phyloP scores from a whole-genome alignment of 1,140 invertebrate genomes.

The Cherax destructor region DNA sequence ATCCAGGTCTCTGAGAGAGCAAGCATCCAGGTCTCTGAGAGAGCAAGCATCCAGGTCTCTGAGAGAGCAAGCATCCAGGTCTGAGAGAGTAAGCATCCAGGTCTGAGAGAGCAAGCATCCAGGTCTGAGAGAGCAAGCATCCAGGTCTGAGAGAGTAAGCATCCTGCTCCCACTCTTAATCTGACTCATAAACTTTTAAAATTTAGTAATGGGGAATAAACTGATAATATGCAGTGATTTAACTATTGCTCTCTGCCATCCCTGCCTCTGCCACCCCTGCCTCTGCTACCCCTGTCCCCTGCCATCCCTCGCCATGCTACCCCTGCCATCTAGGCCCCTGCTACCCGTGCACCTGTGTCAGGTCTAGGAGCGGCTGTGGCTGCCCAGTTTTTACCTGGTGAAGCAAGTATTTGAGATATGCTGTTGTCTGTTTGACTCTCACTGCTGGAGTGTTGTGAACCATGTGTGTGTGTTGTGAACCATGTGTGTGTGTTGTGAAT shows the following conservation, averaged over 20 bases:
- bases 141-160: neutral
- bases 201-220: too few relatives aligned
- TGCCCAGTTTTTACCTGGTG: neutral
- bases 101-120: too few relatives aligned
- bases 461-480: too few relatives aligned
- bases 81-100: too few relatives aligned
- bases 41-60: too few relatives aligned
- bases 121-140: neutral
- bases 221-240: neutral
- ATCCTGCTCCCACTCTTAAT: neutral
- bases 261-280: neutral
- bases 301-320: too few relatives aligned
- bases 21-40: too few relatives aligned
- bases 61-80: neutral
- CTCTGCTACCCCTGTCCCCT: neutral
- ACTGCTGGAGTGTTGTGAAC: too few relatives aligned
- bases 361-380: neutral
- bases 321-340: too few relatives aligned
- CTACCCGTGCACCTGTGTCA: neutral
- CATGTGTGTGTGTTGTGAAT: too few relatives aligned
- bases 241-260: neutral
- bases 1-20: too few relatives aligned
- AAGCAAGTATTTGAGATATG: neutral
- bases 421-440: neutral
- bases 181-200: neutral